Evolutionary conservation across 2,888 invertebrate genomes (phyloP).

Genomic region (Fragum sueziense): DNA sequence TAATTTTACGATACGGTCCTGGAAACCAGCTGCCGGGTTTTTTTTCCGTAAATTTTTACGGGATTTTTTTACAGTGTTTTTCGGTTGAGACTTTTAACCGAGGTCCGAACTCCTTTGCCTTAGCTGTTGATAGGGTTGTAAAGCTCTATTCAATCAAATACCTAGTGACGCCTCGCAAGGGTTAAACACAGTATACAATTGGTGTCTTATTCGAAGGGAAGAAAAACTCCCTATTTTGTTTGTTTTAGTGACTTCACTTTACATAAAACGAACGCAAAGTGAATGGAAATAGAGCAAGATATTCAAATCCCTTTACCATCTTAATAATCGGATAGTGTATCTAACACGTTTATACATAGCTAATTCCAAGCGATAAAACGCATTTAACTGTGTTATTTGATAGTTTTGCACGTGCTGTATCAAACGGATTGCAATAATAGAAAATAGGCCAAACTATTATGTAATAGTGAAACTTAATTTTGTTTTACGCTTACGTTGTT

Average conservation of each 20-base stretch:
- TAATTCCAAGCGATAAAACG: neutral
- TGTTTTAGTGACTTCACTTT: neutral
- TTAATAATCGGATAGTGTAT: conserved; percentile 1
- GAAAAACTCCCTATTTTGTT: too few species aligned
- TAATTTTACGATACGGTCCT: too few species aligned
- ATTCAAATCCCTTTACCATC: neutral
- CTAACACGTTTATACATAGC: conserved; percentile 1
- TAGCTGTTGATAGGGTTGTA: neutral
- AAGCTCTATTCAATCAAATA: neutral
- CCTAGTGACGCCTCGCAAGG: neutral
- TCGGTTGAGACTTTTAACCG: neutral
- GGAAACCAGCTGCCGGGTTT: too few species aligned
- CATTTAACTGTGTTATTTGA: conserved; percentile 7
- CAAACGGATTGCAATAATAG: conserved; percentile 6
- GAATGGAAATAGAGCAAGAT: neutral
- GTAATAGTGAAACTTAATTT: conserved; percentile 19
- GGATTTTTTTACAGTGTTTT: too few species aligned
- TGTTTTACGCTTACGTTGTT: neutral
- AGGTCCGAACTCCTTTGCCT: neutral
- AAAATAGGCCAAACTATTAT: conserved; percentile 16
- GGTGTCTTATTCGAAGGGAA: neutral
- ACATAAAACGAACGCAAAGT: neutral
- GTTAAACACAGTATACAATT: neutral
- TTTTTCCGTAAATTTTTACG: too few species aligned
- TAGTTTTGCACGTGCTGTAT: conserved; percentile 10